phyloP scores from a whole-genome alignment of 2,888 invertebrate genomes.

The Camponotus fellah region DNA sequence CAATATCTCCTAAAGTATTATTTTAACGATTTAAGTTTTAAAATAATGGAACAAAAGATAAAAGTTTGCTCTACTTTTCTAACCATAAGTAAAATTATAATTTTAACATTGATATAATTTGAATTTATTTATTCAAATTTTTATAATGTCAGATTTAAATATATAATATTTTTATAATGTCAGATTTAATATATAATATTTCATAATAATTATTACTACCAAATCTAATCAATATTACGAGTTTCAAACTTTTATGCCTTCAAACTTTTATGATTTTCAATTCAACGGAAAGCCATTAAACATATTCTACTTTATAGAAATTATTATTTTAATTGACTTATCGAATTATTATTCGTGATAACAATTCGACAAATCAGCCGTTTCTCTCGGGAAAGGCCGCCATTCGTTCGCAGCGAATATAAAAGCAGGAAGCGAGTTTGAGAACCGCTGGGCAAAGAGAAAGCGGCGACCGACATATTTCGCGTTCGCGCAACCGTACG shows the following conservation, averaged over 20 bases:
- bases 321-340: conserved; percentile 33
- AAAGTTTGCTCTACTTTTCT: not conserved
- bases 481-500: conserved; percentile 76
- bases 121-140: not conserved
- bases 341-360: conserved; percentile 7
- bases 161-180: not conserved
- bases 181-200: not conserved
- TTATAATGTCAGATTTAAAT: not conserved
- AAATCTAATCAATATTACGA: not conserved
- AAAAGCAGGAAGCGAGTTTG: conserved; percentile 84
- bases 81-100: not conserved
- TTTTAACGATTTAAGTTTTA: not conserved
- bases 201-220: not conserved
- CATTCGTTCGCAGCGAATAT: not conserved
- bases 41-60: not conserved
- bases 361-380: not conserved
- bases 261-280: not conserved
- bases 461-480: conserved; percentile 84
- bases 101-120: not conserved
- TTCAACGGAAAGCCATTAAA: not conserved
- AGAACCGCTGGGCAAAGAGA: conserved; percentile 84
- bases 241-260: too few species aligned
- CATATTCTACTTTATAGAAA: not conserved
- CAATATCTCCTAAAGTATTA: not conserved
- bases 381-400: conserved; percentile 5